Evolutionary conservation across 1,140 invertebrate species (phyloP).

Genomic region (Armadillidium nasatum): DNA sequence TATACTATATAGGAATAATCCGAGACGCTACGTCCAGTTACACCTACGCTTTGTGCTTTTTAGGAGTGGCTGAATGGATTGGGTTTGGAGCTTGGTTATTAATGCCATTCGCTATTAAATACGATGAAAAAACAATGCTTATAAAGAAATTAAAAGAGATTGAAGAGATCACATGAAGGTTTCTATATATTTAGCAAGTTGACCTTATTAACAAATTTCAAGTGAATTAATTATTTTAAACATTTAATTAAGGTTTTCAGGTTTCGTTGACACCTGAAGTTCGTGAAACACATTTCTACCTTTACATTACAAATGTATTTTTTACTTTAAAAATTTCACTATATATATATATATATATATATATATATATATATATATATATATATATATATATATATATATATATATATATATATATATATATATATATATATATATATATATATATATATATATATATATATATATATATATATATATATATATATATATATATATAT

Average conservation of each 20-base stretch:
- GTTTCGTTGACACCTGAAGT: too few relatives aligned
- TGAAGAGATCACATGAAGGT: neutral
- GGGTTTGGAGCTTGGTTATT: neutral
- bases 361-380: slow-evolving; percentile 27
- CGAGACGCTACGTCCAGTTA: neutral
- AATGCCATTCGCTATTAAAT: neutral
- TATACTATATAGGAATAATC: neutral
- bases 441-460: too few relatives aligned
- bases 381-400: slow-evolving; percentile 26
- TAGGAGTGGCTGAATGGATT: neutral
- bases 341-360: neutral
- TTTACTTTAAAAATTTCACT: too few relatives aligned
- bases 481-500: neutral
- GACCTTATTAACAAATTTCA: too few relatives aligned
- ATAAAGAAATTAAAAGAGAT: too few relatives aligned
- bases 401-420: slow-evolving; percentile 23
- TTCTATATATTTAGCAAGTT: neutral
- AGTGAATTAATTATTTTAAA: too few relatives aligned
- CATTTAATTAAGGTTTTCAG: too few relatives aligned
- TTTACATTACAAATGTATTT: too few relatives aligned
- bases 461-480: too few relatives aligned
- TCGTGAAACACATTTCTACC: too few relatives aligned
- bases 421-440: slow-evolving; percentile 2
- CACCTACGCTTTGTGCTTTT: neutral
- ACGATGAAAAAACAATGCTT: neutral